Percentiles rank a stretch among this genome's conserved stretches.
Evolutionary conservation across 2,888 invertebrate genomes (phyloP).

Genomic region (Biston betularia): DNA sequence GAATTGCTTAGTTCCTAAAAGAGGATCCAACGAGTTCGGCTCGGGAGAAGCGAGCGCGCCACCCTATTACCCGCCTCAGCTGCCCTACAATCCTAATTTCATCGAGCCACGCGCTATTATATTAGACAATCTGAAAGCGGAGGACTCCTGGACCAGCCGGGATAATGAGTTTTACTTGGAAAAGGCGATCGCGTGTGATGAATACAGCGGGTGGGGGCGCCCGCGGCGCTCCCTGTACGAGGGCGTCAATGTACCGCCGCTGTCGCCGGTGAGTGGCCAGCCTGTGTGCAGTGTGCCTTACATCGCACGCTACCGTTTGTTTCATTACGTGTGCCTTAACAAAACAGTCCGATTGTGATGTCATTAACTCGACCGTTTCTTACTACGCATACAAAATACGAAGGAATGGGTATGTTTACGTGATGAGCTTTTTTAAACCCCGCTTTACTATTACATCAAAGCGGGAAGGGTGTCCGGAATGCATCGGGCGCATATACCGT

Average conservation of each 20-base stretch:
- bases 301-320: constrained; percentile 46
- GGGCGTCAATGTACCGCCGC: constrained; percentile 80
- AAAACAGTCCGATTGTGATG: constrained; percentile 34
- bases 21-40: constrained; percentile 59
- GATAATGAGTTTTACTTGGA: constrained; percentile 55
- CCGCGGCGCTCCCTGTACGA: constrained; percentile 77
- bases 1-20: constrained; percentile 73
- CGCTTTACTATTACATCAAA: constrained; percentile 68
- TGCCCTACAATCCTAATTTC: constrained; percentile 78
- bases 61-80: constrained; percentile 69
- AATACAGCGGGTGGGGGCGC: constrained; percentile 64
- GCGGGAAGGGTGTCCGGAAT: constrained; percentile 75
- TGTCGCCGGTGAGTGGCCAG: constrained; percentile 77
- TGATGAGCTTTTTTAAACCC: constrained; percentile 40
- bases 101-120: constrained; percentile 54
- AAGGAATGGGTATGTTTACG: constrained; percentile 48
- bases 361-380: constrained; percentile 36
- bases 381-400: constrained; percentile 38
- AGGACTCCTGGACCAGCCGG: constrained; percentile 54
- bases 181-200: constrained; percentile 58
- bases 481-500: constrained; percentile 74
- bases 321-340: constrained; percentile 37
- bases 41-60: constrained; percentile 65
- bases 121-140: constrained; percentile 52
- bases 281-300: constrained; percentile 44